Evolutionary conservation across 2,888 invertebrate species (phyloP).

Genomic region (Conistra vaccinii): DNA sequence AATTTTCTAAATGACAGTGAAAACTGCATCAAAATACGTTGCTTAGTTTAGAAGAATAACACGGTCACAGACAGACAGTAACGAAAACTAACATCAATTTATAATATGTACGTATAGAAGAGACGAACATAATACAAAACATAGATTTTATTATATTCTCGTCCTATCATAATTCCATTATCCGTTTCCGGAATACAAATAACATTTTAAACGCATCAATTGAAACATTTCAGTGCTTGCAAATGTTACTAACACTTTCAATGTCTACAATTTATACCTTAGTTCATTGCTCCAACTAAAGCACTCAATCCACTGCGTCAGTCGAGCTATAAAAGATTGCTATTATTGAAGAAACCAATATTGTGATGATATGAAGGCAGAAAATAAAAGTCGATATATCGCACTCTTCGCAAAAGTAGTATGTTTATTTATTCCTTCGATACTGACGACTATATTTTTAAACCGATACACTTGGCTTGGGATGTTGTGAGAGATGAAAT

Average conservation of each 20-base stretch:
- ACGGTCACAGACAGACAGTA: too few relatives aligned
- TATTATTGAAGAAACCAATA: constrained; percentile 52
- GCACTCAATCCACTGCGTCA: constrained; percentile 39
- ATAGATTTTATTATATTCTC: too few relatives aligned
- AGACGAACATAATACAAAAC: too few relatives aligned
- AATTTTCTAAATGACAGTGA: too few relatives aligned
- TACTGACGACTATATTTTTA: constrained; percentile 40
- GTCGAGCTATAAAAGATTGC: constrained; percentile 46
- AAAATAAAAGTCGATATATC: constrained; percentile 34
- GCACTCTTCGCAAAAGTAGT: constrained; percentile 38
- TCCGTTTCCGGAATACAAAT: constrained; percentile 5
- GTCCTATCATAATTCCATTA: neutral
- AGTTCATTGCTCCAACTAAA: constrained; percentile 62
- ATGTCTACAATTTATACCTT: constrained; percentile 27
- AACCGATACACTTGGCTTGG: constrained; percentile 18
- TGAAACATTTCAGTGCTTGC: constrained; percentile 19
- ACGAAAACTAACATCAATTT: too few relatives aligned
- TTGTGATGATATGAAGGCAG: constrained; percentile 42
- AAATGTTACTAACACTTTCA: constrained; percentile 39
- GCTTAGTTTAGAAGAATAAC: too few relatives aligned
- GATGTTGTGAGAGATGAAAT: constrained; percentile 40
- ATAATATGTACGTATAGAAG: too few relatives aligned
- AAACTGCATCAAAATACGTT: too few relatives aligned
- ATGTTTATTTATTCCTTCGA: constrained; percentile 50
- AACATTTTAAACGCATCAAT: constrained; percentile 6